Conservation (phyloP, 2,797 vertebrate genomes). For the Tarsius wallacei region DNA sequence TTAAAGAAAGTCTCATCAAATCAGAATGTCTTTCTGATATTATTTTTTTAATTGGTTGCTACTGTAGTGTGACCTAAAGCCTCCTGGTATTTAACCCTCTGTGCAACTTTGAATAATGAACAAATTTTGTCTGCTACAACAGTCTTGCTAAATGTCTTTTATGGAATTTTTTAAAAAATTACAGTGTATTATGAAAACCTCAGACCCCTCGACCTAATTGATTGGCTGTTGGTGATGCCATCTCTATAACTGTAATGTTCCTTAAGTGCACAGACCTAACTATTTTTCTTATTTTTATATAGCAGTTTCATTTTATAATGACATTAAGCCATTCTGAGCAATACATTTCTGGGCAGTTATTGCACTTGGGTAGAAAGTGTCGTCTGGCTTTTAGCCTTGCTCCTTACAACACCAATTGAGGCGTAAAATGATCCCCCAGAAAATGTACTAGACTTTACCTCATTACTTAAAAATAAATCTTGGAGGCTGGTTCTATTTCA, state of each 20-base stretch:
- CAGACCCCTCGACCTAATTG: slow-evolving; percentile 84
- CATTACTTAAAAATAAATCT: slow-evolving; percentile 81
- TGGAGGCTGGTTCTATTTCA: slow-evolving; percentile 47
- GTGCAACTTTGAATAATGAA: slow-evolving; percentile 85
- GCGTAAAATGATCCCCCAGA: not conserved
- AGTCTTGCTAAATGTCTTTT: slow-evolving; percentile 87
- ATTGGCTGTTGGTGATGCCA: slow-evolving; percentile 79
- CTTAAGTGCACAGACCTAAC: slow-evolving; percentile 66
- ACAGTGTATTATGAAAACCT: slow-evolving; percentile 79
- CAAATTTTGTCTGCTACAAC: slow-evolving; percentile 84
- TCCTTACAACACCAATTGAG: fast-evolving
- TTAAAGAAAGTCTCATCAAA: slow-evolving; percentile 87
- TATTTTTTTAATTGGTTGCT: slow-evolving; percentile 87
- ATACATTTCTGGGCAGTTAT: slow-evolving; percentile 59
- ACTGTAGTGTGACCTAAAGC: slow-evolving; percentile 83
- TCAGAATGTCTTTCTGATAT: slow-evolving; percentile 85
- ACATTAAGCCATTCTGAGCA: not conserved
- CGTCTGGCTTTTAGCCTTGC: slow-evolving; percentile 47
- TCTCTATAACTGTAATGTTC: slow-evolving; percentile 36
- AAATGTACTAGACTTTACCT: not conserved
- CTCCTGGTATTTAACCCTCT: slow-evolving; percentile 88
- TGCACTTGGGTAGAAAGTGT: not conserved
- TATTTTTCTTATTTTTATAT: slow-evolving; percentile 75
- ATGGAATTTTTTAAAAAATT: slow-evolving; percentile 67
- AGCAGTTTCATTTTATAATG: slow-evolving; percentile 62